Conservation (phyloP, 23 tunicate genomes). For the Phallusia fumigata region DNA sequence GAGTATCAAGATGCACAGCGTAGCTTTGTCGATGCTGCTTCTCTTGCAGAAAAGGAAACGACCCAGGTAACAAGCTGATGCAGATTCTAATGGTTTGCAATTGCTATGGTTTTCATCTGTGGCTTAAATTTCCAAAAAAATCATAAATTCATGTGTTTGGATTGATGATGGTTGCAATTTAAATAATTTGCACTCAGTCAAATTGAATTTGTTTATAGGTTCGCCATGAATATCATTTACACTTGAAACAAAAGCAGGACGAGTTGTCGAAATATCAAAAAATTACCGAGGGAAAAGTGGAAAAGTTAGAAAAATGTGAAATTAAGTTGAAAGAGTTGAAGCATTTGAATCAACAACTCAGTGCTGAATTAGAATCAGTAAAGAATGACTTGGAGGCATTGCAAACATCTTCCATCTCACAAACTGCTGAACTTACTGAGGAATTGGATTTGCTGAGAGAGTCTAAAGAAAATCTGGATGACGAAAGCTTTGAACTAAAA, state of each 20-base stretch:
- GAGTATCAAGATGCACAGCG: constrained; percentile 18
- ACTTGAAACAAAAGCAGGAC: background rate
- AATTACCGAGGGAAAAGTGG: too few species aligned
- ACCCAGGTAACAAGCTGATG: constrained; percentile 13
- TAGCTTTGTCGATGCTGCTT: constrained; percentile 7
- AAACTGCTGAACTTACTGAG: background rate
- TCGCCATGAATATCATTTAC: background rate
- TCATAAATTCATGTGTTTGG: too few species aligned
- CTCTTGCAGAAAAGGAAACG: constrained; percentile 12
- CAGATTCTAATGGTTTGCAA: too few species aligned
- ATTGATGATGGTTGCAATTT: too few species aligned
- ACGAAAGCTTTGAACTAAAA: background rate
- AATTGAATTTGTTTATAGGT: background rate
- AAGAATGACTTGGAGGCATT: background rate
- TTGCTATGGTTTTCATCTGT: too few species aligned
- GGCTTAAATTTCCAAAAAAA: too few species aligned
- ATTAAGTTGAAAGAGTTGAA: too few species aligned
- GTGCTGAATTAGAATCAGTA: background rate
- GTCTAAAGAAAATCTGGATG: background rate
- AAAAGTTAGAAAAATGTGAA: too few species aligned
- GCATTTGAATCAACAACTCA: background rate
- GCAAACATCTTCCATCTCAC: background rate
- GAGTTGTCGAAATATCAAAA: background rate
- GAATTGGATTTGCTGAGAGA: background rate
- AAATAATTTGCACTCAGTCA: too few species aligned